Evolutionary conservation across 2,888 invertebrate genomes (phyloP).

Genomic region (Tetheella fluctuosa): DNA sequence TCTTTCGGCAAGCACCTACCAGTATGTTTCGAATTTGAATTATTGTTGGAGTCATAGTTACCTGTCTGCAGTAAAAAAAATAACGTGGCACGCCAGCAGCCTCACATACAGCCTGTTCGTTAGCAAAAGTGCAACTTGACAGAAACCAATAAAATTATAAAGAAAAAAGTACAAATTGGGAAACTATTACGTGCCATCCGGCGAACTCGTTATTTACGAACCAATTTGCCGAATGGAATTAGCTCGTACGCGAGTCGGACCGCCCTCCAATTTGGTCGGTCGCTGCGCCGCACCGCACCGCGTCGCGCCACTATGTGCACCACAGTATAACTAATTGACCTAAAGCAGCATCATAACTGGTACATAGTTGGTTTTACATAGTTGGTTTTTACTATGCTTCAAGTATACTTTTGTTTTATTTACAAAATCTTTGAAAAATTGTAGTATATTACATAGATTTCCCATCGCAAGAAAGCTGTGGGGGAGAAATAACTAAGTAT

Average conservation of each 20-base stretch:
- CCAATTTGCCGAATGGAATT: slow-evolving; percentile 42
- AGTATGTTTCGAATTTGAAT: no score
- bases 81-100: background rate
- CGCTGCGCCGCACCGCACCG: background rate
- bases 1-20: no score
- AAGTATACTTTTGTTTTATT: no score
- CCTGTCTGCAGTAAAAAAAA: no score
- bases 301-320: background rate
- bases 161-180: slow-evolving; percentile 39
- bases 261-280: slow-evolving; percentile 32
- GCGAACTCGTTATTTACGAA: slow-evolving; percentile 38
- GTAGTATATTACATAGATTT: no score
- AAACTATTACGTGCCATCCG: slow-evolving; percentile 42
- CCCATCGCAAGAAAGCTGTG: no score
- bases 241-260: slow-evolving; percentile 34
- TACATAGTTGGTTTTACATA: no score
- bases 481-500: no score
- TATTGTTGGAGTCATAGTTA: no score
- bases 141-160: slow-evolving; percentile 40
- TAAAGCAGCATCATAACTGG: slow-evolving; percentile 3
- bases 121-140: background rate
- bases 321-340: slow-evolving; percentile 36
- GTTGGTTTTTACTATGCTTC: no score
- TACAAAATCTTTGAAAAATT: no score
- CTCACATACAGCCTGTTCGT: background rate